phyloP scores from a whole-genome alignment of 2,113 vertebrate genomes.

The Fregata magnificens region DNA sequence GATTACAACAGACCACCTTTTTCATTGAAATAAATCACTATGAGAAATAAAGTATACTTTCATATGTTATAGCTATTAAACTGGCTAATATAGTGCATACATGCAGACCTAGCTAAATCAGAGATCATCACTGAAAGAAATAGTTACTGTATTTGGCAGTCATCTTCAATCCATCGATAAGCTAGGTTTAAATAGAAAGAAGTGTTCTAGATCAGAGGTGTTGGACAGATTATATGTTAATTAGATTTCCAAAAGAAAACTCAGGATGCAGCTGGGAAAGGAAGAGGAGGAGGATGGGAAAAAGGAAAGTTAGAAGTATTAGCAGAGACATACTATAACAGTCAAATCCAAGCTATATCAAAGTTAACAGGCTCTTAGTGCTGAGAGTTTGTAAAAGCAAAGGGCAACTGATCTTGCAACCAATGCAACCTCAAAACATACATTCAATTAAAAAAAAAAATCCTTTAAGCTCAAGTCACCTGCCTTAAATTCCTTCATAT shows the following conservation, averaged over 20 bases:
- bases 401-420: background rate
- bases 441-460: background rate
- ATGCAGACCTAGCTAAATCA: background rate
- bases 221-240: background rate
- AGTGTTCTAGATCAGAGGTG: background rate
- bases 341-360: background rate
- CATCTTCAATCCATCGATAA: background rate
- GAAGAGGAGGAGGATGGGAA: background rate
- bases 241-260: background rate
- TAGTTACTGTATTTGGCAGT: background rate
- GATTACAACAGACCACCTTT: background rate
- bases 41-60: background rate
- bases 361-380: background rate
- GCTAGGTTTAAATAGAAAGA: background rate
- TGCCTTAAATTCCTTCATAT: background rate
- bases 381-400: background rate
- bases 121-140: background rate
- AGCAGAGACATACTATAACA: background rate
- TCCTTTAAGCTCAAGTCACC: background rate
- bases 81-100: background rate
- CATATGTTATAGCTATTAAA: background rate
- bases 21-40: background rate
- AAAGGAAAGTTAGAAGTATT: background rate
- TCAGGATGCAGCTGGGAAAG: background rate
- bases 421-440: background rate